phyloP scores from a whole-genome alignment of 1,140 invertebrate species.

The Drosophila bipectinata region DNA sequence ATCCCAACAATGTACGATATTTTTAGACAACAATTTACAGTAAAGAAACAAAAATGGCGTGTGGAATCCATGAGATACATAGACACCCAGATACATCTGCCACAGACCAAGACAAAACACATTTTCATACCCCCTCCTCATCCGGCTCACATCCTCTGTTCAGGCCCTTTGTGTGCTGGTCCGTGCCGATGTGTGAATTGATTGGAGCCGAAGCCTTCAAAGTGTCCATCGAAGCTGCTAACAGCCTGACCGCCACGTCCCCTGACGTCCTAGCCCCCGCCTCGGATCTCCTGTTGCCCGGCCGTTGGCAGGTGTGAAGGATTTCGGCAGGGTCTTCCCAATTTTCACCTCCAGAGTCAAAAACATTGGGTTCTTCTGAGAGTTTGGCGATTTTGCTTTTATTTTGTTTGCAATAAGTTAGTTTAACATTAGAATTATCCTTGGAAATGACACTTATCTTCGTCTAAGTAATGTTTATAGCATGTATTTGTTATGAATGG shows the following conservation, averaged over 20 bases:
- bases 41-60: conserved; percentile 24
- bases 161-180: conserved; percentile 25
- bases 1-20: neutral
- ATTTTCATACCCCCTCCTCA: neutral
- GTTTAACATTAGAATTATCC: conserved; percentile 65
- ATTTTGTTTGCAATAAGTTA: conserved; percentile 69
- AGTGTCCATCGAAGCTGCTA: conserved; percentile 46
- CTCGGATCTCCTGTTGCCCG: conserved; percentile 19
- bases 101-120: conserved; percentile 6
- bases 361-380: conserved; percentile 36
- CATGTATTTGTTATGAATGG: conserved; percentile 19
- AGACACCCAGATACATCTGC: conserved; percentile 26
- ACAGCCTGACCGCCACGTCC: conserved; percentile 34
- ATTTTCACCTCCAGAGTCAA: conserved; percentile 11
- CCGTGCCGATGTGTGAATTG: conserved; percentile 29
- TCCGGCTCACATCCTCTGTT: neutral
- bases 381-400: conserved; percentile 53
- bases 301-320: conserved; percentile 41
- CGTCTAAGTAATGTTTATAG: conserved; percentile 16
- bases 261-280: neutral
- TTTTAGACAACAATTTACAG: conserved; percentile 6
- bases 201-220: conserved; percentile 46
- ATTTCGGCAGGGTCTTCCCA: conserved; percentile 44
- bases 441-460: conserved; percentile 54
- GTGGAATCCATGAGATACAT: conserved; percentile 15